Conservation (phyloP, 2,797 vertebrate genomes). For the Ctenopoma kingsleyae region DNA sequence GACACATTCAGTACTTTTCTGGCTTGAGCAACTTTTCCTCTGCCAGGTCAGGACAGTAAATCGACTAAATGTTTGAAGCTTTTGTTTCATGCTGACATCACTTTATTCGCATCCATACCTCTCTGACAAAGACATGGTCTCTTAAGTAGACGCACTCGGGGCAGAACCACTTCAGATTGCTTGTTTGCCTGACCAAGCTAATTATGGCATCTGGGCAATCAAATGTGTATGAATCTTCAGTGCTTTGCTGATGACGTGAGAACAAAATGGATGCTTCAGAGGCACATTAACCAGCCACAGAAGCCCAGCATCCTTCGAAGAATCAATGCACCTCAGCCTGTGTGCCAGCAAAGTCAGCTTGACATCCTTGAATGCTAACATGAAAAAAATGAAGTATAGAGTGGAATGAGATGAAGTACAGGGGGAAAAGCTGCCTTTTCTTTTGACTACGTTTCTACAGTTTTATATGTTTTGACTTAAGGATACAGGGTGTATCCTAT, state of each 20-base stretch:
- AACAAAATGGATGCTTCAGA: constrained; percentile 46
- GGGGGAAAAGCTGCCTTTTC: constrained; percentile 20
- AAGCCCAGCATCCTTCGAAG: constrained; percentile 38
- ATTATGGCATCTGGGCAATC: constrained; percentile 66
- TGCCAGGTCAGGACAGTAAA: constrained; percentile 53
- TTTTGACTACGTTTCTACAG: constrained; percentile 20
- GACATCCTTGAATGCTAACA: constrained; percentile 47
- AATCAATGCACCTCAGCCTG: constrained; percentile 47
- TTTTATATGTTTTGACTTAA: background rate
- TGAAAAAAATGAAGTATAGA: constrained; percentile 23
- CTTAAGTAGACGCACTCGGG: constrained; percentile 48
- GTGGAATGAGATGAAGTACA: constrained; percentile 25
- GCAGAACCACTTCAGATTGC: constrained; percentile 31
- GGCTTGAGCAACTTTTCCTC: constrained; percentile 42
- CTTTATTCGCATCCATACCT: constrained; percentile 50
- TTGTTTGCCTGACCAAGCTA: constrained; percentile 59
- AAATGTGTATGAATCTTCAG: constrained; percentile 61
- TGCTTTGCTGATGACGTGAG: constrained; percentile 30
- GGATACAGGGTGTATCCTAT: too few relatives aligned
- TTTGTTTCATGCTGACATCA: constrained; percentile 57
- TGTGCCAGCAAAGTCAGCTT: constrained; percentile 28
- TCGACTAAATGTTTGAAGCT: constrained; percentile 50
- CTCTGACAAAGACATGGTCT: constrained; percentile 26
- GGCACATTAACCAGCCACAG: constrained; percentile 42
- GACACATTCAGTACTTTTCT: constrained; percentile 48